phyloP scores from a whole-genome alignment of 2,113 vertebrate genomes.

The Herpailurus yagouaroundi region DNA sequence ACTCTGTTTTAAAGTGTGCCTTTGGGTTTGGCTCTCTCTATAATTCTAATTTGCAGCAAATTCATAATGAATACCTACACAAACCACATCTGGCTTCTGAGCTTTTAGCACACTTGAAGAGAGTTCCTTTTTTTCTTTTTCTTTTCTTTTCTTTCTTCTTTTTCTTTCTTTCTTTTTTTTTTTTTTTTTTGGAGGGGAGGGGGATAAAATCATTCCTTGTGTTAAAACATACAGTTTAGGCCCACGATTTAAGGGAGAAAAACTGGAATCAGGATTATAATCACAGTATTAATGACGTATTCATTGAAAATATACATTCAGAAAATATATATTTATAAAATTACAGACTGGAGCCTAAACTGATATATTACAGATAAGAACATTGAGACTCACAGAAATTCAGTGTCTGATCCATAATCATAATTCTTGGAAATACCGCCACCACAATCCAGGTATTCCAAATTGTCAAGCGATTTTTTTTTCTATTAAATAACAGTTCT shows the following conservation, averaged over 20 bases:
- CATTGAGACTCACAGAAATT: not conserved
- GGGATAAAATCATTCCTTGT: not conserved
- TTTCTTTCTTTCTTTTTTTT: not conserved
- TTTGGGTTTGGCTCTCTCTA: constrained; percentile 39
- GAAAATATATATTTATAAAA: not conserved
- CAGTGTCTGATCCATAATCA: not conserved
- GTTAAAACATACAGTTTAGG: not conserved
- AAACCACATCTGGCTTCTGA: constrained; percentile 47
- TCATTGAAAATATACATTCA: not conserved
- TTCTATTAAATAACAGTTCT: not conserved
- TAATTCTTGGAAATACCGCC: not conserved
- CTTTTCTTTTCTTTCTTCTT: not conserved
- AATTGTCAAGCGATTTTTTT: not conserved
- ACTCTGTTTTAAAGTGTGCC: not conserved
- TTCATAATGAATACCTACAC: constrained; percentile 25
- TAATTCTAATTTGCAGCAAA: constrained; percentile 56
- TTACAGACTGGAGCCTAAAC: not conserved
- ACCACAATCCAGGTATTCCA: not conserved
- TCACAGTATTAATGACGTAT: not conserved
- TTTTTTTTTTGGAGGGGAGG: too few relatives aligned
- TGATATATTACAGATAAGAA: not conserved
- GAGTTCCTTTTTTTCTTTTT: not conserved
- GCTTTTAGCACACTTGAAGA: not conserved
- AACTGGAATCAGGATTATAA: not conserved
- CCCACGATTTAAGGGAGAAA: not conserved